Conservation (phyloP, 2,113 vertebrate species). For the Cranoglanis bouderius region DNA sequence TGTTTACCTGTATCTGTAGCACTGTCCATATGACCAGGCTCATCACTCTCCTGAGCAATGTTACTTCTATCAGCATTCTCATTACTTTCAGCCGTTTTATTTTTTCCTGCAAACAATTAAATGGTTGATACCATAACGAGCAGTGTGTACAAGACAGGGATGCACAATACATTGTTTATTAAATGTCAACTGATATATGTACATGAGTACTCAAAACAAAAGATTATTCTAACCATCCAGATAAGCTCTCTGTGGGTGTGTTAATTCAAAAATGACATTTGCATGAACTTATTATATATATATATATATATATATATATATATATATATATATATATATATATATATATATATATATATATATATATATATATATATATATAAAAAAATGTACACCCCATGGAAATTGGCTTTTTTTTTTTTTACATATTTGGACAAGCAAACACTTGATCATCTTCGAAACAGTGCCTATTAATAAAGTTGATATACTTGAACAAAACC, state of each 20-base stretch:
- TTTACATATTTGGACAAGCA: too few relatives aligned
- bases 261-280: background rate
- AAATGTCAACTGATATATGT: too few relatives aligned
- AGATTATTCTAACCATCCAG: background rate
- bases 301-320: too few relatives aligned
- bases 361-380: too few relatives aligned
- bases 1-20: constrained; percentile 72
- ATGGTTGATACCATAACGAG: background rate
- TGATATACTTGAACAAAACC: too few relatives aligned
- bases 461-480: too few relatives aligned
- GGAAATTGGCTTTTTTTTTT: too few relatives aligned
- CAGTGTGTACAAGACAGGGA: background rate
- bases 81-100: constrained; percentile 73
- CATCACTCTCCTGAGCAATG: constrained; percentile 68
- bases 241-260: background rate
- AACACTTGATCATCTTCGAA: too few relatives aligned
- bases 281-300: too few relatives aligned
- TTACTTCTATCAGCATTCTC: constrained; percentile 71
- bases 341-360: too few relatives aligned
- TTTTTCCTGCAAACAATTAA: constrained; percentile 76
- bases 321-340: too few relatives aligned
- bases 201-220: background rate
- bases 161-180: background rate
- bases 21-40: constrained; percentile 64
- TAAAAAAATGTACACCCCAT: too few relatives aligned